Evolutionary conservation across 2,888 invertebrate genomes (phyloP).

Genomic region (Pandemis cinnamomeana): DNA sequence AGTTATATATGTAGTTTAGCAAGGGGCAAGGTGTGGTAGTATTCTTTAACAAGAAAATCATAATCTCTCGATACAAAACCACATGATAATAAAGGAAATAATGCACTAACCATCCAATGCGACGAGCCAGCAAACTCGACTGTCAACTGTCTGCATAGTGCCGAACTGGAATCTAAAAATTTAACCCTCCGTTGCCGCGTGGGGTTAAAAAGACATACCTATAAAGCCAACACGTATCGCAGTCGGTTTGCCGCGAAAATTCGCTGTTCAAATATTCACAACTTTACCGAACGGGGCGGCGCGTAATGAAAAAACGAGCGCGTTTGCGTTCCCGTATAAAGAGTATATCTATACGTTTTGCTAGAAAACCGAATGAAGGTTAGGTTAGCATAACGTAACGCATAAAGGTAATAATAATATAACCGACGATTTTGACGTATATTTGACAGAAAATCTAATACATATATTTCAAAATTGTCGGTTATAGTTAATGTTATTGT

Average conservation of each 20-base stretch:
- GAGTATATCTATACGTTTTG: background rate
- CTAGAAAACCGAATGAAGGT: background rate
- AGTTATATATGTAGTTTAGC: too few relatives aligned
- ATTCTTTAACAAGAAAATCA: too few relatives aligned
- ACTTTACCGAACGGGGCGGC: slow-evolving; percentile 57
- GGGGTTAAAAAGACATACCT: slow-evolving; percentile 12
- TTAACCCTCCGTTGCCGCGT: background rate
- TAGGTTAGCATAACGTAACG: background rate
- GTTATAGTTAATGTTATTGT: too few relatives aligned
- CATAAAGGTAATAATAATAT: background rate
- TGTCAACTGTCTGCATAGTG: background rate
- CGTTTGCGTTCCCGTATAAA: slow-evolving; percentile 7
- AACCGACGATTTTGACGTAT: too few relatives aligned
- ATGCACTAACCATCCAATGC: background rate
- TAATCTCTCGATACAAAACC: too few relatives aligned
- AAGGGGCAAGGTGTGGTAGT: too few relatives aligned
- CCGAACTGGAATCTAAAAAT: background rate
- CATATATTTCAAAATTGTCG: too few relatives aligned
- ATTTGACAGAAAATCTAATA: too few relatives aligned
- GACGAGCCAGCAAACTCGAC: background rate
- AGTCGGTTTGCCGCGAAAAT: slow-evolving; percentile 58
- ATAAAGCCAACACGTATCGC: slow-evolving; percentile 51
- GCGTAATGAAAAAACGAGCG: slow-evolving; percentile 41
- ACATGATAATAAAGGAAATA: too few relatives aligned
- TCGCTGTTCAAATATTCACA: slow-evolving; percentile 67